Base-by-base conservation (phyloP, 2,113 vertebrate species). In the Ammodytes dubius region DNA sequence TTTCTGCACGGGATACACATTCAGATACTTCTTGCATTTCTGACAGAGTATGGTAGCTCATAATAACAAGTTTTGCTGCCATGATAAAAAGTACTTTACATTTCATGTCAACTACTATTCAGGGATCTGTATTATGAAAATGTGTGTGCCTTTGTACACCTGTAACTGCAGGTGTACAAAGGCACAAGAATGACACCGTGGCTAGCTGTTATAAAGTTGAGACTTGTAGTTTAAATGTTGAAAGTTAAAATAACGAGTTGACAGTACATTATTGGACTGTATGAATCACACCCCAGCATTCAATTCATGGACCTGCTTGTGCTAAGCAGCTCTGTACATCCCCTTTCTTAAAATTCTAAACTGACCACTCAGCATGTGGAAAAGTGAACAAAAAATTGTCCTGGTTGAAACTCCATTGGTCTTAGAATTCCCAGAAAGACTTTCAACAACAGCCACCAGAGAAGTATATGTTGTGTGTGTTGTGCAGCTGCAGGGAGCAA, bases 321-420 rank as follows among this genome's bases (percentile, higher is more conserved):
- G 27, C 40, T 17, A 67, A 11, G n/a, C 40, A 70, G 45, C 17
- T 61, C 19, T 68, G 15, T 47, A 35, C 39, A 35, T 27, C 27
- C 27, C 2, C 1, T 27, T 27, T 27, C 27, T 1, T 1, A 27
- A 27, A 27, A 27, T 27, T 27, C 27, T 37, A 56, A 57, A 10
- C 10, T 60, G 35, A 54, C 60, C 61, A 64, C 72, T 65, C 46
- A 79, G 76, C 52, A 47, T 39, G 43, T 49, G 39, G 80, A 60
- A 40, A 71, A 79, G 54, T 12, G 60, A 57, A 66, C 74, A 14
- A 19, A 60, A 39, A 57, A 39, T 60, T 70, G 53, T 56, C 43
- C 59, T 69, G 60, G 77, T 43, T 59, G 49, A 73, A 79, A 58
- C 56, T 68, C 64, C 50, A 67, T 81, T 75, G 74, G 66, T 56